These are phyloP conservation scores for Anoura caudifer DNA, from an alignment of 2,113 vertebrate genomes.

Conservation along the genomic window DNA sequence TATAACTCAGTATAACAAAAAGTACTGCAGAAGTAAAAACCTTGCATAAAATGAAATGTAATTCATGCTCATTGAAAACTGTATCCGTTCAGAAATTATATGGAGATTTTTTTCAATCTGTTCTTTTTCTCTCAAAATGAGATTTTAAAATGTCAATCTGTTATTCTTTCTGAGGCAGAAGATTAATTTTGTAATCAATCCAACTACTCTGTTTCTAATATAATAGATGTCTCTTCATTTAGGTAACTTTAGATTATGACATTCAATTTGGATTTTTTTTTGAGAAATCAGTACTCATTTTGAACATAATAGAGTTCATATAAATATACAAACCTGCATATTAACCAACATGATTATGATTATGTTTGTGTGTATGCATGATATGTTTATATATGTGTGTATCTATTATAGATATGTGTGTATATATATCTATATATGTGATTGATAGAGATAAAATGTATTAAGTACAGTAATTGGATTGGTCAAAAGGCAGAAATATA, in stretches of 20 bases:
- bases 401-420: too few relatives aligned
- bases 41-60: constrained; percentile 71
- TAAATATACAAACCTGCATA: not conserved
- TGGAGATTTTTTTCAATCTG: constrained; percentile 74
- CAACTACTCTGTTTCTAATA: constrained; percentile 69
- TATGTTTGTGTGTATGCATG: not conserved
- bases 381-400: not conserved
- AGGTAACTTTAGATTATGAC: constrained; percentile 56
- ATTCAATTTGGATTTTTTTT: constrained; percentile 20
- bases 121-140: constrained; percentile 67
- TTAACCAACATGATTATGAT: not conserved
- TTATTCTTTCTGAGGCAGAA: constrained; percentile 75
- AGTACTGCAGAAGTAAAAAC: constrained; percentile 62
- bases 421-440: not conserved
- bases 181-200: constrained; percentile 77
- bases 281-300: constrained; percentile 1
- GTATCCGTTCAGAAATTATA: constrained; percentile 70
- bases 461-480: not conserved
- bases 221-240: constrained; percentile 72
- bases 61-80: constrained; percentile 72
- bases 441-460: not conserved
- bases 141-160: constrained; percentile 77
- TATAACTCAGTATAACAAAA: constrained; percentile 75
- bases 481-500: not conserved
- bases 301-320: not conserved